Conservation (phyloP, 2,113 vertebrate genomes). For the Naja naja region DNA sequence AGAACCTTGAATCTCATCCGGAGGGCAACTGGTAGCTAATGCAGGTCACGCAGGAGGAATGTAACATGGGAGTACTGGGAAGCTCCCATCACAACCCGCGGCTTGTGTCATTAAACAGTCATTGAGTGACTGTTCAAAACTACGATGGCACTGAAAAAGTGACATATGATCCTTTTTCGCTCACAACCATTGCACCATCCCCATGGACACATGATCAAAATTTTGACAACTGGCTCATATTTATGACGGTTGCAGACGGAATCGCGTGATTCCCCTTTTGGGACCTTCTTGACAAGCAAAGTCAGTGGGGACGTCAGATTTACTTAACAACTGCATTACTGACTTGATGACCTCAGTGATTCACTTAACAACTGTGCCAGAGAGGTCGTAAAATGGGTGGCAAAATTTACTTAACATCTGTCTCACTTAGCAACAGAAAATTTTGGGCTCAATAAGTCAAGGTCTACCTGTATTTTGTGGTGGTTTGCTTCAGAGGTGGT, state of each 20-base stretch:
- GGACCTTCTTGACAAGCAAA: background rate
- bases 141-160: background rate
- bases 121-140: background rate
- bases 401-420: background rate
- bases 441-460: background rate
- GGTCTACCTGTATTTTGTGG: accelerated
- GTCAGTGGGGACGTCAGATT: too few relatives aligned
- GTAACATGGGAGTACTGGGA: too few relatives aligned
- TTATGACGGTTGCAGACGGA: background rate
- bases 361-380: too few relatives aligned
- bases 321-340: too few relatives aligned
- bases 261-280: background rate
- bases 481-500: background rate
- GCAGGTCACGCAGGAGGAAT: too few relatives aligned
- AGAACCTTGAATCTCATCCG: too few relatives aligned
- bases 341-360: too few relatives aligned
- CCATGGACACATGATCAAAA: background rate
- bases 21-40: too few relatives aligned
- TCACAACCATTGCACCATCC: too few relatives aligned
- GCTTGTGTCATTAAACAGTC: too few relatives aligned
- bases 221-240: background rate
- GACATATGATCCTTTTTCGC: background rate
- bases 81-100: too few relatives aligned
- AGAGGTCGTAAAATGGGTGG: too few relatives aligned
- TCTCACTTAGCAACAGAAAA: background rate